Base-by-base conservation (phyloP, 2,797 vertebrate species). In the Melopsittacus undulatus region DNA sequence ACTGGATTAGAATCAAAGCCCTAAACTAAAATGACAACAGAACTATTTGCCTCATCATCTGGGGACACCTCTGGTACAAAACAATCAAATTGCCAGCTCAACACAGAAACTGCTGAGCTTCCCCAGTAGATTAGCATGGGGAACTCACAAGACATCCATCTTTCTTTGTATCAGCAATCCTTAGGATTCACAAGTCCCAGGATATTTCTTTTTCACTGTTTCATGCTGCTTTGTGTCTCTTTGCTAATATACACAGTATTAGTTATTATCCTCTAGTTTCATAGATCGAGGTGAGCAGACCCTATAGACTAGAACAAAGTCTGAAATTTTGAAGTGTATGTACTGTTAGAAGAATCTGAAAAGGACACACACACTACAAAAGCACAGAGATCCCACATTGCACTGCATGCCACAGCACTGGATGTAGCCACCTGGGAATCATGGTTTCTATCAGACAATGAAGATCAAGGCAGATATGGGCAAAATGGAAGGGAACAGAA, bases 1-100 rank as follows among this genome's bases (percentile, higher is more conserved):
- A 93, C 70, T 63, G 67, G 88, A 87, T 96, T 90, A 90, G 64
- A 94, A 93, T 18, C 83, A 69, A 94, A 92, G 66, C 62, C 62
- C 69, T 74, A 51, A 84, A 72, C 51, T 75, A 26, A 66, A 91
- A 77, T 32, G 69, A 43, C 0, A 0, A 63, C 57, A 87, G 46
- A 90, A 89, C 42, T 32, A 67, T 92, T 69, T 82, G 59, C 27
- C 49, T 90, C 67, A 38, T 63, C 63, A 26, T 69, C 69, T 86
- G 32, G 30, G 46, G 80, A 67, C 51, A 56, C 6, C 12, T 21
- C 75, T 63, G 27, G 24, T 8, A 76, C n/a, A 67, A 82, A 96
- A 72, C 45, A 62, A 38, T 73, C 34, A 46, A 19, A 3, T 9
- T 85, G n/a, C 36, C 89, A 78, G 49, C 83, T 81, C 27, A 48